A percentile compares a stretch with the other conserved stretches of the same genome.
These are phyloP conservation scores for Atrichornis clamosus DNA, from an alignment of 2,113 vertebrate species.

Conservation along the genomic window DNA sequence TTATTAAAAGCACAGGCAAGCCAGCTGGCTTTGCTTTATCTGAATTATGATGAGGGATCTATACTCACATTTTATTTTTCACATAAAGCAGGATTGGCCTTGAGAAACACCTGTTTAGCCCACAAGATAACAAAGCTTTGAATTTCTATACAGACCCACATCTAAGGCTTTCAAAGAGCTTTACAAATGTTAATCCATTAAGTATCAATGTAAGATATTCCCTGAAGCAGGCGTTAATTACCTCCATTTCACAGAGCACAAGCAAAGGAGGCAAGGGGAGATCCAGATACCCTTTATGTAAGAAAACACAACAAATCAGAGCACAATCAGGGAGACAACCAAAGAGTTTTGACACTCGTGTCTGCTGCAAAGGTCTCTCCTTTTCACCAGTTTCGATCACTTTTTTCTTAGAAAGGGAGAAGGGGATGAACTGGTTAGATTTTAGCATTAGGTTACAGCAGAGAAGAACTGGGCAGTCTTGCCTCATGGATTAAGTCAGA, in stretches of 20 bases:
- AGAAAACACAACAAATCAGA: neutral
- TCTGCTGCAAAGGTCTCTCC: neutral
- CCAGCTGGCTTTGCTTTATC: neutral
- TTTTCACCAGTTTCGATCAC: neutral
- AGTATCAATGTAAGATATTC: neutral
- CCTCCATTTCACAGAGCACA: neutral
- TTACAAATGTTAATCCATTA: slow-evolving; percentile 35
- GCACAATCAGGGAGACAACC: neutral
- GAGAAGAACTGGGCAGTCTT: neutral
- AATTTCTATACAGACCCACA: neutral
- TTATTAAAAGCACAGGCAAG: neutral
- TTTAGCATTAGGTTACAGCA: neutral
- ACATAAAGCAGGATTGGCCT: neutral
- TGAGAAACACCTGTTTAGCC: slow-evolving; percentile 13
- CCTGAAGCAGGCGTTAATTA: slow-evolving; percentile 8
- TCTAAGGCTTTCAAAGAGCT: neutral
- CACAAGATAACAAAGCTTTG: neutral
- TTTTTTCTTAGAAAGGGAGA: neutral
- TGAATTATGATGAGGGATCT: neutral
- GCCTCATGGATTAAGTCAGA: neutral
- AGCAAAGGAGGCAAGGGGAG: neutral
- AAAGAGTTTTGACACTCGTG: neutral
- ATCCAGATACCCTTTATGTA: neutral
- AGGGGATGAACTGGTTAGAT: neutral
- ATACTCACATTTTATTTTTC: neutral